These are phyloP conservation scores for Clarias platycephalus DNA, from an alignment of 2,797 vertebrate species.

Conservation along the genomic window DNA sequence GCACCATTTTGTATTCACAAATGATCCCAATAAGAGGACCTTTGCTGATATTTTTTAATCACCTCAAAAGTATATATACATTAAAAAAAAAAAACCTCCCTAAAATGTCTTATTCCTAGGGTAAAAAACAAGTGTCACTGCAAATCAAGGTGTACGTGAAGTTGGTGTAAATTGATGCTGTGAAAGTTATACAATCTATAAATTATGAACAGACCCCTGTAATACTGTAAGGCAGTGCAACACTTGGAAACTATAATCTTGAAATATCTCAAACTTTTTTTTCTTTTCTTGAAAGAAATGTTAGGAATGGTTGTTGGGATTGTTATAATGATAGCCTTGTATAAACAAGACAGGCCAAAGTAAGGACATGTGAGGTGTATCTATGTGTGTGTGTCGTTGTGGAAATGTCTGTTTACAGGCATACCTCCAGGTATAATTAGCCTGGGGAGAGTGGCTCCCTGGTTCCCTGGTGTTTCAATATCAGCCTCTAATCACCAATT, in stretches of 20 bases:
- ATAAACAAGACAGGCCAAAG: background rate
- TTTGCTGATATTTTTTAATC: no score
- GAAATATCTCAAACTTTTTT: background rate
- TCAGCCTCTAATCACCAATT: conserved; percentile 72
- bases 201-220: background rate
- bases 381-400: background rate
- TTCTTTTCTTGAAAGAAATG: background rate
- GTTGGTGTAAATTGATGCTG: background rate
- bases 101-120: background rate
- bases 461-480: conserved; percentile 63
- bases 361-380: background rate
- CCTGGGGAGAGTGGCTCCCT: conserved; percentile 61
- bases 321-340: background rate
- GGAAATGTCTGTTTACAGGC: conserved; percentile 1
- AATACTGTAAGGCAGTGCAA: background rate
- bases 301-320: background rate
- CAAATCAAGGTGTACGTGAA: background rate
- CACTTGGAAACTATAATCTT: background rate
- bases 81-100: background rate
- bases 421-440: conserved; percentile 61
- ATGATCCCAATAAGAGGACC: no score
- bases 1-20: no score
- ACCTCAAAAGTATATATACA: no score
- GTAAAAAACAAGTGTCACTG: background rate
- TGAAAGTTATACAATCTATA: background rate